Base-by-base conservation (phyloP, 1,140 invertebrate species). In the Drosophila pseudoobscura region DNA sequence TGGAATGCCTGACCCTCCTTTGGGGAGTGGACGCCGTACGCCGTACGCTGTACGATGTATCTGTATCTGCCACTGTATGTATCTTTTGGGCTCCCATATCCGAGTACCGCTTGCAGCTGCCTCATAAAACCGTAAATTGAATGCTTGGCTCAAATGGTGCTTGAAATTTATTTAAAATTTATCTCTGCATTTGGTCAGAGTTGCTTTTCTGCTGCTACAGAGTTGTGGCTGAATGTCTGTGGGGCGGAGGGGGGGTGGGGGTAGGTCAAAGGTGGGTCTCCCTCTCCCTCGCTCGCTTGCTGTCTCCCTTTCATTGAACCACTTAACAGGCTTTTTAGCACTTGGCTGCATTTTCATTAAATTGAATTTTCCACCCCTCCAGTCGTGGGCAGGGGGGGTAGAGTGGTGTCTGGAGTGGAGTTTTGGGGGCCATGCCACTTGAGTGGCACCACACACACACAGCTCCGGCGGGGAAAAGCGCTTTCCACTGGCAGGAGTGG, bases 311-410 rank as follows among this genome's bases (percentile, higher is more conserved):
- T 68, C 44, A 63, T 60, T 58, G 57, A 47, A 58, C 49, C 73
- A 60, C 46, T 78, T 74, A 78, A 78, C 68, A 78, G 56, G 66
- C 68, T 65, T 66, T 78, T 79, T 78, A 78, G 70, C 76, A 69
- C 74, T 68, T 78, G 61, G 35, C 61, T 80, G 72, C 46, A 57
- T 84, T 13, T 87, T 84, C 55, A 87, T 80, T 80, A 64, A 84
- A 80, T 80, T 80, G 58, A 77, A 80, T 75, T 85, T 72, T 68
- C 53, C 68, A 68, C 57, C 53, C 24, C 44, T 45, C 22, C 31
- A 50, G 50, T 39, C 4, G 11, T 2, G 11, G 11, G 3, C 35
- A 11, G 35, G 35, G 3, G 62, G 13, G 29, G 57, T 68, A 35
- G 31, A 39, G 35, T 39, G 35, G 44, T 57, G 57, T 63, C 53